phyloP scores from a whole-genome alignment of 2,888 invertebrate genomes.

The Buathra laborator region DNA sequence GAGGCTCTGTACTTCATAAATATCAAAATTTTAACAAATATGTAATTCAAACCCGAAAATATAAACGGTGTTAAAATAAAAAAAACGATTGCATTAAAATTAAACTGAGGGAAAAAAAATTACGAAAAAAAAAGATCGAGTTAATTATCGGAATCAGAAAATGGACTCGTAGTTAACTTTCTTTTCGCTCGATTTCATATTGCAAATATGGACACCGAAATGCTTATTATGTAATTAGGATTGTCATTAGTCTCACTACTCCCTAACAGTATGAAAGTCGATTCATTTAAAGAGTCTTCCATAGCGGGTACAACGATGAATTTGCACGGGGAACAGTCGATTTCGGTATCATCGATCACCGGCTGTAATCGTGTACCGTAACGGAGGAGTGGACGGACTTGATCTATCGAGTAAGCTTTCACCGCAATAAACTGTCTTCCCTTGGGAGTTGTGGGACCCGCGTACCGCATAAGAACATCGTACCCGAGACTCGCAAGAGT shows the following conservation, averaged over 20 bases:
- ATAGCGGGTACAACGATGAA: conserved; percentile 17
- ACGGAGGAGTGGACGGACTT: conserved; percentile 58
- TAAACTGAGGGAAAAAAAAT: not conserved
- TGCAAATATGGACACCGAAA: not conserved
- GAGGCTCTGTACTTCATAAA: too few species aligned
- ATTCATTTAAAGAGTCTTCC: conserved; percentile 35
- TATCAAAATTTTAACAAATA: too few species aligned
- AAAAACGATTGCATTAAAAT: not conserved
- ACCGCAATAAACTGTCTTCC: conserved; percentile 66
- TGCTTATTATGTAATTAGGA: conserved; percentile 23
- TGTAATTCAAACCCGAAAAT: too few species aligned
- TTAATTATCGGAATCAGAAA: not conserved
- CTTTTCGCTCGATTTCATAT: not conserved
- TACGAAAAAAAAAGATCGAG: not conserved
- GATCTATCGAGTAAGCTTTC: conserved; percentile 65
- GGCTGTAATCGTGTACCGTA: conserved; percentile 57
- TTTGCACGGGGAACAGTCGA: conserved; percentile 33
- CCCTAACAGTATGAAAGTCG: conserved; percentile 22
- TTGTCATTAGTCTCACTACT: conserved; percentile 33
- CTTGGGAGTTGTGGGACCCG: conserved; percentile 52
- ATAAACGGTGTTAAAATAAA: too few species aligned
- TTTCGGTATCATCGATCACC: conserved; percentile 52
- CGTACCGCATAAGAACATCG: conserved; percentile 54
- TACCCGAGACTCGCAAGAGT: conserved; percentile 36
- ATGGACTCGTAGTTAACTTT: not conserved